Percentiles rank a stretch among this genome's conserved stretches.
Conservation (phyloP, 2,888 invertebrate species). For the Drosophila nigritarsus region DNA sequence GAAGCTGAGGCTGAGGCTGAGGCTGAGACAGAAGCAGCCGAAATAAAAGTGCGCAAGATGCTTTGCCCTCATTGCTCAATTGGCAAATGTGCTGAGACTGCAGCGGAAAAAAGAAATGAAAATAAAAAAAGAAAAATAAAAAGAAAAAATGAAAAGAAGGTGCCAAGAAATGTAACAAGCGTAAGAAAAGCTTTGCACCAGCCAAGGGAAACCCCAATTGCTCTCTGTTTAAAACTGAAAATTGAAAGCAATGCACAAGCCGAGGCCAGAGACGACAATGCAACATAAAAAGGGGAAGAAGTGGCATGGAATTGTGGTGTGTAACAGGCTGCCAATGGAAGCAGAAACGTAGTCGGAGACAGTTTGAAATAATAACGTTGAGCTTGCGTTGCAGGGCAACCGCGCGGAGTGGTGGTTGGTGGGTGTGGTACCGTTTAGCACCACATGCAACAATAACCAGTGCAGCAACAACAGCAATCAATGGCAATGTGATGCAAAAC, state of each 20-base stretch:
- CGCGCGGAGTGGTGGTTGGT: not conserved
- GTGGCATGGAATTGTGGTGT: not conserved
- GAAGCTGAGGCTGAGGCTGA: not conserved
- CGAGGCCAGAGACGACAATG: slow-evolving; percentile 33
- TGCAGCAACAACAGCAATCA: slow-evolving; percentile 44
- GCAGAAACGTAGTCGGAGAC: slow-evolving; percentile 59
- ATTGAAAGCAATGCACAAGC: slow-evolving; percentile 24
- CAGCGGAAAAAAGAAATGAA: slow-evolving; percentile 25
- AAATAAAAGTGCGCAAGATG: not conserved
- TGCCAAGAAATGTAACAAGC: slow-evolving; percentile 66
- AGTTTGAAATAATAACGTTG: slow-evolving; percentile 77
- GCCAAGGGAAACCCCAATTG: slow-evolving; percentile 47
- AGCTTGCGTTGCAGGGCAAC: slow-evolving; percentile 14
- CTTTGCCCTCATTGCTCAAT: slow-evolving; percentile 69
- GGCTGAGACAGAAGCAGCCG: not conserved
- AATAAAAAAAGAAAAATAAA: not conserved
- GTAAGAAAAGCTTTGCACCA: slow-evolving; percentile 66
- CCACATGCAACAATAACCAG: slow-evolving; percentile 26
- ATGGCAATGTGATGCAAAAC: slow-evolving; percentile 38
- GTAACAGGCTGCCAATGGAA: slow-evolving; percentile 60
- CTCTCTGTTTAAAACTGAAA: slow-evolving; percentile 26
- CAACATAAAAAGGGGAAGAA: slow-evolving; percentile 10
- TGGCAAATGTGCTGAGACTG: slow-evolving; percentile 68
- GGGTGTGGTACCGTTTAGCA: slow-evolving; percentile 29
- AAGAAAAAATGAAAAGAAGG: slow-evolving; percentile 23